Percentiles rank a stretch among this genome's conserved stretches.
Conservation (phyloP, 1,140 invertebrate genomes). For the Heliconius himera region DNA sequence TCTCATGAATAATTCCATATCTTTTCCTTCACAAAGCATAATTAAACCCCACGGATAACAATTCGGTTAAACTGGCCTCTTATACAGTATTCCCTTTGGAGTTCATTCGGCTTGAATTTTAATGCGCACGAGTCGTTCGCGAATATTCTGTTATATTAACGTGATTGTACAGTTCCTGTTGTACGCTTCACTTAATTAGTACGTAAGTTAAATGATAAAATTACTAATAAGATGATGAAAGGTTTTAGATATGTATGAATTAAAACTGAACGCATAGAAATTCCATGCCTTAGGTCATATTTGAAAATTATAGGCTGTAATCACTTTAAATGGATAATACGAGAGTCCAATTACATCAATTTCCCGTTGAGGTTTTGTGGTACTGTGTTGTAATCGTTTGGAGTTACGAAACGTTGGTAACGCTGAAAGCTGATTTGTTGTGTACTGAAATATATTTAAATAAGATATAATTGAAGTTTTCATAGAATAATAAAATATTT, state of each 20-base stretch:
- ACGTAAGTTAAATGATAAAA: constrained; percentile 26
- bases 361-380: not conserved
- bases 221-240: constrained; percentile 20
- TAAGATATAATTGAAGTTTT: not conserved
- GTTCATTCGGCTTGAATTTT: constrained; percentile 57
- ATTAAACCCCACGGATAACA: constrained; percentile 74
- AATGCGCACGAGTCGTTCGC: constrained; percentile 57
- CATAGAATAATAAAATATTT: not conserved
- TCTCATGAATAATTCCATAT: constrained; percentile 64
- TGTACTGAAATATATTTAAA: not conserved
- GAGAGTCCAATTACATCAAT: constrained; percentile 8
- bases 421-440: not conserved
- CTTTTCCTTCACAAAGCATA: constrained; percentile 70
- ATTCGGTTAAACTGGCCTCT: constrained; percentile 61
- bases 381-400: not conserved
- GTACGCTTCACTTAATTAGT: constrained; percentile 41
- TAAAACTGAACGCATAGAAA: constrained; percentile 24
- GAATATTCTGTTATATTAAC: constrained; percentile 40
- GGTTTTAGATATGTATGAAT: constrained; percentile 25
- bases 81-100: constrained; percentile 65
- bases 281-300: constrained; percentile 37
- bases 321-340: constrained; percentile 19
- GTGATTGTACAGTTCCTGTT: constrained; percentile 38
- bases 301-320: constrained; percentile 27
- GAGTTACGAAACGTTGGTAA: not conserved